A percentile compares a stretch with the other conserved stretches of the same genome.
These are phyloP conservation scores for Magallana nippona DNA, from an alignment of 2,888 invertebrate genomes.

Conservation along the genomic window DNA sequence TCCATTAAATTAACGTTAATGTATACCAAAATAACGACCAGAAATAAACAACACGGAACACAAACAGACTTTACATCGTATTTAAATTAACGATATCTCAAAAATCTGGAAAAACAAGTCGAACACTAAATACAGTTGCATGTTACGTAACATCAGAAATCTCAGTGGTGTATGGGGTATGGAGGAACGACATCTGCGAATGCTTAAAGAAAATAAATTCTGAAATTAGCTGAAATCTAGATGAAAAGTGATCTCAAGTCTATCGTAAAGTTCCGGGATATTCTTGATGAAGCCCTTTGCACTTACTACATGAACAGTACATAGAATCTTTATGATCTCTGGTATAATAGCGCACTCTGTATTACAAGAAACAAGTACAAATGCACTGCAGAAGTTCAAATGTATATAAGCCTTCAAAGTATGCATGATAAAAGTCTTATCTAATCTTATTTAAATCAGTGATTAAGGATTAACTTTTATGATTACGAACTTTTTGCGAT, in stretches of 20 bases:
- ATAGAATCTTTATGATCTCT: neutral
- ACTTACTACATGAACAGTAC: neutral
- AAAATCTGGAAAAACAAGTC: neutral
- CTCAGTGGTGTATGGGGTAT: neutral
- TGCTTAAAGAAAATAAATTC: constrained; percentile 1
- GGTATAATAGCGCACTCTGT: neutral
- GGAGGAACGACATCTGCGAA: neutral
- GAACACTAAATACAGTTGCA: neutral
- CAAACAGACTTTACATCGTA: neutral
- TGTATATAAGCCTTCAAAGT: too few relatives aligned
- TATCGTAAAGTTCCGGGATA: neutral
- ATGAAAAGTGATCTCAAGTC: neutral
- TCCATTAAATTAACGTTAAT: too few relatives aligned
- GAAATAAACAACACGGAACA: neutral
- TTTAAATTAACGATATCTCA: constrained; percentile 1
- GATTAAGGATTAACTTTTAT: neutral
- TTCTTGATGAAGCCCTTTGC: too few relatives aligned
- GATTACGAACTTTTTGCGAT: too few relatives aligned
- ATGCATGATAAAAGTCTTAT: neutral
- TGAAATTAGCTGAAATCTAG: neutral
- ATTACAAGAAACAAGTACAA: constrained; percentile 4
- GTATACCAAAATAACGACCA: neutral
- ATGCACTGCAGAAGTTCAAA: neutral
- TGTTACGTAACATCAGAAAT: constrained; percentile 6
- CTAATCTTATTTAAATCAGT: neutral